A percentile compares a stretch with the other conserved stretches of the same genome.
Conservation (phyloP, 2,888 invertebrate species). For the Pachliopta kotzebuea region DNA sequence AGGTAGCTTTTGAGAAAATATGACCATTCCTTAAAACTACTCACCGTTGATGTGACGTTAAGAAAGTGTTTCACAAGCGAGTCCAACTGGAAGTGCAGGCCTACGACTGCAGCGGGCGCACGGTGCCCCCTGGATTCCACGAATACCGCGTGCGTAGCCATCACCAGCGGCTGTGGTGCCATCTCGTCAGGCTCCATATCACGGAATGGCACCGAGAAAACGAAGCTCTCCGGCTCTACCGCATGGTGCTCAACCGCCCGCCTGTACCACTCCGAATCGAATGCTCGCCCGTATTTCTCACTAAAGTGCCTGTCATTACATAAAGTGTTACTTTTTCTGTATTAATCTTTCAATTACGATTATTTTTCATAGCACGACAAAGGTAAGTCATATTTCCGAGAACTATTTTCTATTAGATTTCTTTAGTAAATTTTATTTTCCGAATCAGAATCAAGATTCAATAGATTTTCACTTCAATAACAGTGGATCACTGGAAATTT, state of each 20-base stretch:
- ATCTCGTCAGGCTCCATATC: conserved; percentile 80
- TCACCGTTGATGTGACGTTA: conserved; percentile 93
- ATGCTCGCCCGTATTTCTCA: conserved; percentile 88
- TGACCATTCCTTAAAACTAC: conserved; percentile 25
- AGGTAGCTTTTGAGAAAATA: too few species aligned
- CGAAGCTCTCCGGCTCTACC: conserved; percentile 93
- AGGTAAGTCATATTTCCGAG: too few species aligned
- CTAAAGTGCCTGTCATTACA: conserved; percentile 86
- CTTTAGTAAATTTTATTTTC: too few species aligned
- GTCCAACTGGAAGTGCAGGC: conserved; percentile 91
- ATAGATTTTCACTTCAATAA: too few species aligned
- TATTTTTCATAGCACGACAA: too few species aligned
- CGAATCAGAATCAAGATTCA: too few species aligned
- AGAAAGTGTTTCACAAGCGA: conserved; percentile 91
- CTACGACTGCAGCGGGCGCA: conserved; percentile 95
- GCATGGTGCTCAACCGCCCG: conserved; percentile 94
- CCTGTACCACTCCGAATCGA: conserved; percentile 94
- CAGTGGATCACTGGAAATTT: too few species aligned
- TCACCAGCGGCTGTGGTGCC: conserved; percentile 83
- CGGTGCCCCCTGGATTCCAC: conserved; percentile 90
- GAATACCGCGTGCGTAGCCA: conserved; percentile 95
- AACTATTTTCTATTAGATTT: too few species aligned
- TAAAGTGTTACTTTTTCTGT: background rate
- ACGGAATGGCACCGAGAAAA: conserved; percentile 92
- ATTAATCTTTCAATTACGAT: too few species aligned